phyloP scores from a whole-genome alignment of 2,797 vertebrate genomes.

The Morelia viridis region DNA sequence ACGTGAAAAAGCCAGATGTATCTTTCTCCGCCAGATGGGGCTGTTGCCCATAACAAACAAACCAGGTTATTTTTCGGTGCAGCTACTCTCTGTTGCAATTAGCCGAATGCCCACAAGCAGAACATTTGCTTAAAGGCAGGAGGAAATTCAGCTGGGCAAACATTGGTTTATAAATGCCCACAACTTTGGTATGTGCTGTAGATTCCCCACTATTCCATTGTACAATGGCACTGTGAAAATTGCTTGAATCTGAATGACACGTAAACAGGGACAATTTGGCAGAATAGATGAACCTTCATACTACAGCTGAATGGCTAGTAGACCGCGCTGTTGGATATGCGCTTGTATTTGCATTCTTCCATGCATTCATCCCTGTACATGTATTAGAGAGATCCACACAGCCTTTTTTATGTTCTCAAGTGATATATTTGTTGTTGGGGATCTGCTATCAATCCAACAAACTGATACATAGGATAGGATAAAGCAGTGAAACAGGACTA shows the following conservation, averaged over 20 bases:
- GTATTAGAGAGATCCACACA: background rate
- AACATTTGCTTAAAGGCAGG: background rate
- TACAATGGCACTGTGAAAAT: background rate
- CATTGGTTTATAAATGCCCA: background rate
- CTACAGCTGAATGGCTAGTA: no score
- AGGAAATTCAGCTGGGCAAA: background rate
- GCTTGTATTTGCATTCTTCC: background rate
- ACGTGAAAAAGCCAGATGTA: background rate
- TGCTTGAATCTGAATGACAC: background rate
- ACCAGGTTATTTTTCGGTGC: background rate
- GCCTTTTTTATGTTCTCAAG: background rate
- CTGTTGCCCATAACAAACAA: slow-evolving; percentile 25
- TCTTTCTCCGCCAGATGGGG: slow-evolving; percentile 22
- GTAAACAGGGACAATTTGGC: background rate
- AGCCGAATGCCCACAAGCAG: background rate
- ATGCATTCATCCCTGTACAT: background rate
- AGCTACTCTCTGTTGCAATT: background rate
- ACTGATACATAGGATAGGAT: background rate
- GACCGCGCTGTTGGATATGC: background rate
- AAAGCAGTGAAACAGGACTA: background rate
- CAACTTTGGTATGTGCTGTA: background rate
- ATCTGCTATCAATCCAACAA: background rate
- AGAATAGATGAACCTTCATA: background rate
- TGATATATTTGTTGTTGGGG: background rate
- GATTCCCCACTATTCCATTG: background rate